Percentiles rank a stretch among this genome's conserved stretches.
Evolutionary conservation across 2,797 vertebrate genomes (phyloP).

Genomic region (Gallinago solitaria): DNA sequence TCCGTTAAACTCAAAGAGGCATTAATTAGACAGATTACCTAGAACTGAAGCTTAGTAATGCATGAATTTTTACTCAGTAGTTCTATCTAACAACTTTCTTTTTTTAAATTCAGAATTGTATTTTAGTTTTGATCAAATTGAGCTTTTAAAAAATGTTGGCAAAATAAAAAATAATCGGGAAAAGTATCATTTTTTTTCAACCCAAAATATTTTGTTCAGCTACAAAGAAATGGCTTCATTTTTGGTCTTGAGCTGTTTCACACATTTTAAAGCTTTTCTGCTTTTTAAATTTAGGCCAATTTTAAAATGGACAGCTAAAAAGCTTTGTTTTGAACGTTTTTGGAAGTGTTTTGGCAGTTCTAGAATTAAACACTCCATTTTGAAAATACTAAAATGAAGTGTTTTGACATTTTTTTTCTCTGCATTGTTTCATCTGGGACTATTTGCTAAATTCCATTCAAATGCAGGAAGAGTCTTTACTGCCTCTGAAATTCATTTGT

Average conservation of each 20-base stretch:
- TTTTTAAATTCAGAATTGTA: background rate
- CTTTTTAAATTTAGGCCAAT: background rate
- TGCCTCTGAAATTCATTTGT: constrained; percentile 19
- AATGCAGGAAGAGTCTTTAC: background rate
- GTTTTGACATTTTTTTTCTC: constrained; percentile 20
- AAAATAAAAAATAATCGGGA: background rate
- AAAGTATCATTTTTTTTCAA: background rate
- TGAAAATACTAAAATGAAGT: constrained; percentile 8
- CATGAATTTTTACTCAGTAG: background rate
- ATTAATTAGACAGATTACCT: background rate
- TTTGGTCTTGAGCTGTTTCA: background rate
- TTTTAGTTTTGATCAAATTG: background rate
- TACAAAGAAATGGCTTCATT: background rate
- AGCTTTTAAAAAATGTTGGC: background rate
- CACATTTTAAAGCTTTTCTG: background rate
- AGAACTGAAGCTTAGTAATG: background rate
- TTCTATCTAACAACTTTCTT: background rate
- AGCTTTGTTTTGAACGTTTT: constrained; percentile 34
- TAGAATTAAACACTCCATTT: background rate
- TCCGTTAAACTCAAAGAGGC: background rate
- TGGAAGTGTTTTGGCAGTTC: constrained; percentile 36
- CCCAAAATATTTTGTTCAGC: background rate
- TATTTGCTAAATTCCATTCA: constrained; percentile 42
- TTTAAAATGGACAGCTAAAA: constrained; percentile 23
- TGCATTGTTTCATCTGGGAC: constrained; percentile 23